Evolutionary conservation across 2,113 vertebrate genomes (phyloP).

Genomic region (Dasyurus viverrinus): DNA sequence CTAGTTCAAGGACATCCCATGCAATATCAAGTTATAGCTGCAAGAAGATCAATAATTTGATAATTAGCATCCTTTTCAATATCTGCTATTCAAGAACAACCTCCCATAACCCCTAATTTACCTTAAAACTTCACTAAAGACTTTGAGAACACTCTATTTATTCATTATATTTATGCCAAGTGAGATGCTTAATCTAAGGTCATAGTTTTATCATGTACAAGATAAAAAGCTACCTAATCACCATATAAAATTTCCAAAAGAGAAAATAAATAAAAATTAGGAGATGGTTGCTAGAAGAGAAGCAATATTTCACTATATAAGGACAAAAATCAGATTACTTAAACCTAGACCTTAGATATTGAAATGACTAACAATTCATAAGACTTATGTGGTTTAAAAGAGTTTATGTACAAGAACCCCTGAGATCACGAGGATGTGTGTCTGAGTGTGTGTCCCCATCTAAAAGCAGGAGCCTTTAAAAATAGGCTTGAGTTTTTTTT

Average conservation of each 20-base stretch:
- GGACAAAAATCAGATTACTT: background rate
- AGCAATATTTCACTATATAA: background rate
- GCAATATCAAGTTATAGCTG: background rate
- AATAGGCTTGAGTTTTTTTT: constrained; percentile 32
- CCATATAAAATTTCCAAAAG: background rate
- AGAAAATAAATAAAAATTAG: background rate
- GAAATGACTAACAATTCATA: background rate
- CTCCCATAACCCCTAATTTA: background rate
- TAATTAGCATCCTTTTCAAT: background rate
- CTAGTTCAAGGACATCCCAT: background rate
- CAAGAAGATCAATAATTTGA: background rate
- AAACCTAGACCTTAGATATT: background rate
- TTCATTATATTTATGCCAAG: background rate
- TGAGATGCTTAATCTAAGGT: background rate
- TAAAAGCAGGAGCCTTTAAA: background rate
- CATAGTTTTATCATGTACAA: background rate
- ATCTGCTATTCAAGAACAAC: background rate
- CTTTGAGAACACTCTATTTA: background rate
- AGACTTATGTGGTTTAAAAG: background rate
- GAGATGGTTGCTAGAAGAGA: background rate
- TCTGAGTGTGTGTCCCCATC: background rate
- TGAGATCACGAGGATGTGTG: background rate
- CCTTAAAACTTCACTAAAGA: background rate
- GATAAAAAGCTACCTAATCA: background rate
- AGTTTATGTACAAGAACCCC: background rate